A percentile compares a stretch with the other conserved stretches of the same genome.
Evolutionary conservation across 2,113 vertebrate species (phyloP).

Genomic region (Calonectris borealis): DNA sequence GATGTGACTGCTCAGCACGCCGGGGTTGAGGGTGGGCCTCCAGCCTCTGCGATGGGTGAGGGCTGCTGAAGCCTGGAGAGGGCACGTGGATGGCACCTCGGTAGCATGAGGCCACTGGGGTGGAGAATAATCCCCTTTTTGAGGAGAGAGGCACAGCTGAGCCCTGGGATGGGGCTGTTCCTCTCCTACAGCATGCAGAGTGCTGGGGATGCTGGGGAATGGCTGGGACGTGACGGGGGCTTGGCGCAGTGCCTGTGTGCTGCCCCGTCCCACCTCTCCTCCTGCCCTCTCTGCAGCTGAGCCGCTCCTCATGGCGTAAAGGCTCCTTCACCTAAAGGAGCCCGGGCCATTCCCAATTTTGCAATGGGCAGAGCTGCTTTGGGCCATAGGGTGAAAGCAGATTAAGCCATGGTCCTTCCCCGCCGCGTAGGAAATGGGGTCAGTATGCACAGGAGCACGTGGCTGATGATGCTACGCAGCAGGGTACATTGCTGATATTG

Average conservation of each 20-base stretch:
- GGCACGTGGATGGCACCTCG: not conserved
- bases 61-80: not conserved
- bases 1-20: not conserved
- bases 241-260: not conserved
- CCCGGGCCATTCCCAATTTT: not conserved
- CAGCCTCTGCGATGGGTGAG: accelerated
- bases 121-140: not conserved
- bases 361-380: not conserved
- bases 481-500: not conserved
- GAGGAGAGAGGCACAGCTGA: not conserved
- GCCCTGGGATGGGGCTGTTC: not conserved
- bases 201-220: accelerated
- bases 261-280: not conserved
- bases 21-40: accelerated
- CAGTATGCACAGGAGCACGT: not conserved
- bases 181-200: not conserved
- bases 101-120: not conserved
- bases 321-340: not conserved
- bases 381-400: not conserved
- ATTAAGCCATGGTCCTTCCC: not conserved
- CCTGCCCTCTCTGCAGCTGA: not conserved
- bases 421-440: not conserved
- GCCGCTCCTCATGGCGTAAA: not conserved
- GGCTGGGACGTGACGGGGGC: not conserved
- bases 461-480: not conserved